Evolutionary conservation across 2,797 vertebrate genomes (phyloP), one percentile per base, ranked within the genome.

Genomic region (Clarias platycephalus): DNA sequence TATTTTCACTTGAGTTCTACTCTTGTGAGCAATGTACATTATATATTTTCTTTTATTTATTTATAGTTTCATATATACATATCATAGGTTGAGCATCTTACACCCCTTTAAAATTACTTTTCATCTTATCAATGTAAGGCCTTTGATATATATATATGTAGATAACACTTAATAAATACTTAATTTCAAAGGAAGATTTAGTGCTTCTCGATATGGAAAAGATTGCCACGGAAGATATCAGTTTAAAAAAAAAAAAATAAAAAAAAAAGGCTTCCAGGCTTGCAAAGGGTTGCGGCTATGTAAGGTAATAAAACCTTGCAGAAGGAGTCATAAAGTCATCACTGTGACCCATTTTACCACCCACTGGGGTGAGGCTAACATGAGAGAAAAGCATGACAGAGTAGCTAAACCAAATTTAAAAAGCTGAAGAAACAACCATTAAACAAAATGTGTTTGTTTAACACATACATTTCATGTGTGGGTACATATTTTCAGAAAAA

Each of bases 311-410:
- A 88, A 83, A 83, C 83, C 70, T 15, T 72, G 60, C 62, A 16
- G 49, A 87, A 86, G 86, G 87, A 90, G 89, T 72, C 83, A 88
- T 90, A 89, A 92, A 91, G 87, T 88, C 87, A 89, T 90, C 80
- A 81, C 85, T 60, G 84, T 85, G 68, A 26, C 77, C 87, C 79
- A 71, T 90, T 85, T 91, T 88, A 90, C 89, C 85, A 86, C 84
- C 60, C 68, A 60, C 64, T 63, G 44, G n/a, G 60, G 60, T 78
- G 37, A 84, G 64, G 85, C 57, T 67, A 78, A 88, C 81, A 83
- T 81, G 81, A 40, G 84, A 89, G 62, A 80, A 88, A 55, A 72
- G 15, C 55, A 88, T 60, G n/a, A 68, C 28, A 78, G 75, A 55
- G 81, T 75, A 83, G 57, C 71, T 83, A 85, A 57, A 53, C 6